Evolutionary conservation across 2,113 vertebrate species (phyloP).

Genomic region (Zootoca vivipara): DNA sequence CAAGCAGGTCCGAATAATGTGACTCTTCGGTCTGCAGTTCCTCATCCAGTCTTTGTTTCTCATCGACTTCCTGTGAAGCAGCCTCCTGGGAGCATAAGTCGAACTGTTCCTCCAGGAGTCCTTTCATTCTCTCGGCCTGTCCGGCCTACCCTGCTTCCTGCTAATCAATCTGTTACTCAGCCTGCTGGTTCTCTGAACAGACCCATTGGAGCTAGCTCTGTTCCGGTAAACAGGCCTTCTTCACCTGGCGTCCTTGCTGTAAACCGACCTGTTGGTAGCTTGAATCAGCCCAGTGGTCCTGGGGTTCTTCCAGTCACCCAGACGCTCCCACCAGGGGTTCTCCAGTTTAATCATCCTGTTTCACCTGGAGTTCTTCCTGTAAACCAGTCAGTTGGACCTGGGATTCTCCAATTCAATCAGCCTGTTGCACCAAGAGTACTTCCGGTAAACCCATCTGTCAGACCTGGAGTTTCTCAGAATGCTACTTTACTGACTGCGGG

Average conservation of each 20-base stretch:
- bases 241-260: conserved; percentile 71
- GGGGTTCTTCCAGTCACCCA: conserved; percentile 75
- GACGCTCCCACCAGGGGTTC: conserved; percentile 65
- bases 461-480: conserved; percentile 69
- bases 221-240: conserved; percentile 64
- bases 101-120: conserved; percentile 65
- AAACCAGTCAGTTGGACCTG: conserved; percentile 74
- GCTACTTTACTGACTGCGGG: conserved; percentile 85
- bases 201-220: conserved; percentile 45
- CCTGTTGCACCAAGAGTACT: conserved; percentile 72
- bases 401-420: conserved; percentile 79
- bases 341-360: conserved; percentile 79
- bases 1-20: conserved; percentile 72
- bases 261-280: conserved; percentile 54
- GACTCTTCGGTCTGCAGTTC: conserved; percentile 59
- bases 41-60: conserved; percentile 76
- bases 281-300: conserved; percentile 21
- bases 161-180: conserved; percentile 70
- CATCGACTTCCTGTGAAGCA: conserved; percentile 76
- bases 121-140: conserved; percentile 68
- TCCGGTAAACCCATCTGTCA: conserved; percentile 72
- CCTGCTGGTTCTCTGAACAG: conserved; percentile 67
- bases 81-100: conserved; percentile 68
- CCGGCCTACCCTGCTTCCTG: conserved; percentile 66
- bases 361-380: conserved; percentile 75